These are phyloP conservation scores for Spilogale gracilis DNA, from an alignment of 2,113 vertebrate genomes.

Conservation along the genomic window DNA sequence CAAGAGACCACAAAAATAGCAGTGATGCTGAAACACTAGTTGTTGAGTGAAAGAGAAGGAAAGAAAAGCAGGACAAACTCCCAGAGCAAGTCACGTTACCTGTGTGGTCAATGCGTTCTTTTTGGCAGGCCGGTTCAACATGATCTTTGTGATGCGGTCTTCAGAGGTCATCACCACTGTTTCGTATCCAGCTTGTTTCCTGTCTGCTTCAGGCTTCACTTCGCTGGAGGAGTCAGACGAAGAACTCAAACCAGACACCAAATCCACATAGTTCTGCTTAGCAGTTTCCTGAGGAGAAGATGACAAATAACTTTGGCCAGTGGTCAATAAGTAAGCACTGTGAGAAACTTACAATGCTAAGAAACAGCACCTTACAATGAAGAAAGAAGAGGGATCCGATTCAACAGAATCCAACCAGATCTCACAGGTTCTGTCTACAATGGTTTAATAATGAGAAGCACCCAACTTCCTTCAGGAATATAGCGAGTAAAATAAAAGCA, in stretches of 20 bases:
- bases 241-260: constrained; percentile 89
- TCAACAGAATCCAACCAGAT: background rate
- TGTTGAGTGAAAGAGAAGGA: background rate
- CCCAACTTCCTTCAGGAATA: background rate
- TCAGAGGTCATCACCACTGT: constrained; percentile 90
- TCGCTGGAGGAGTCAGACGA: constrained; percentile 83
- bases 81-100: constrained; percentile 83
- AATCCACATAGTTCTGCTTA: constrained; percentile 91
- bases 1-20: background rate
- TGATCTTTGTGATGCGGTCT: constrained; percentile 94
- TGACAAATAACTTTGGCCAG: background rate
- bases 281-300: constrained; percentile 90
- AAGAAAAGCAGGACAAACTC: background rate
- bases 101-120: constrained; percentile 94
- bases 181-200: constrained; percentile 80
- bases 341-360: background rate
- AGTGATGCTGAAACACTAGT: background rate
- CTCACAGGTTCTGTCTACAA: background rate
- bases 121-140: constrained; percentile 92
- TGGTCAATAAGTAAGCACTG: background rate
- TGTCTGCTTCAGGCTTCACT: constrained; percentile 71
- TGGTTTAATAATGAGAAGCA: background rate
- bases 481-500: background rate
- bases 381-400: background rate
- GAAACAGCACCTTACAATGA: background rate